Percentiles rank a stretch among this genome's conserved stretches.
Conservation (phyloP, 2,797 vertebrate species). For the Iguana delicatissima region DNA sequence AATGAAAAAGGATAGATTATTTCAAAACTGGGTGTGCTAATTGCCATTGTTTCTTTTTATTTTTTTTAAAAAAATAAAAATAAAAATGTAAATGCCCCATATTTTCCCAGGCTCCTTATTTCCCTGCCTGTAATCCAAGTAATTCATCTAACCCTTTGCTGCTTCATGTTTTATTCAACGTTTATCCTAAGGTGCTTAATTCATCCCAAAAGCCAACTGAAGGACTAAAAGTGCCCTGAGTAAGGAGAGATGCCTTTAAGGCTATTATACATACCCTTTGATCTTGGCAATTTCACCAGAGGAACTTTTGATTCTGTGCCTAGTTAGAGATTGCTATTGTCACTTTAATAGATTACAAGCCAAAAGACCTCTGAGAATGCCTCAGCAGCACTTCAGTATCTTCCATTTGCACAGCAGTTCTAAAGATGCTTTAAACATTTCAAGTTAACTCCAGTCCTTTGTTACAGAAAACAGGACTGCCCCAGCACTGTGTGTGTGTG, state of each 20-base stretch:
- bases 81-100: constrained; percentile 59
- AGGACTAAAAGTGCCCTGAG: constrained; percentile 62
- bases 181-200: constrained; percentile 75
- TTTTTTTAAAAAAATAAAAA: constrained; percentile 37
- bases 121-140: constrained; percentile 69
- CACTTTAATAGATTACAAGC: constrained; percentile 66
- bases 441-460: constrained; percentile 50
- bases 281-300: constrained; percentile 66
- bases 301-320: constrained; percentile 64
- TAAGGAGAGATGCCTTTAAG: constrained; percentile 68
- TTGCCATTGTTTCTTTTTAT: constrained; percentile 51
- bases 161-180: constrained; percentile 71
- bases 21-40: constrained; percentile 50
- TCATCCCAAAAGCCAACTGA: constrained; percentile 70
- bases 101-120: constrained; percentile 67
- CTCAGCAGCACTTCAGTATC: constrained; percentile 21
- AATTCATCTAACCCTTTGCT: constrained; percentile 70
- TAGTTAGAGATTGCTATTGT: constrained; percentile 65
- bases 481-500: constrained; percentile 40
- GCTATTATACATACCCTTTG: constrained; percentile 71
- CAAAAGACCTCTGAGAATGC: constrained; percentile 49
- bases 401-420: constrained; percentile 49
- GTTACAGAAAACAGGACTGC: constrained; percentile 50
- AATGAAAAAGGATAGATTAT: constrained; percentile 22
- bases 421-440: constrained; percentile 38